Base-by-base conservation (phyloP, 2,113 vertebrate genomes). In the Platichthys stellatus region DNA sequence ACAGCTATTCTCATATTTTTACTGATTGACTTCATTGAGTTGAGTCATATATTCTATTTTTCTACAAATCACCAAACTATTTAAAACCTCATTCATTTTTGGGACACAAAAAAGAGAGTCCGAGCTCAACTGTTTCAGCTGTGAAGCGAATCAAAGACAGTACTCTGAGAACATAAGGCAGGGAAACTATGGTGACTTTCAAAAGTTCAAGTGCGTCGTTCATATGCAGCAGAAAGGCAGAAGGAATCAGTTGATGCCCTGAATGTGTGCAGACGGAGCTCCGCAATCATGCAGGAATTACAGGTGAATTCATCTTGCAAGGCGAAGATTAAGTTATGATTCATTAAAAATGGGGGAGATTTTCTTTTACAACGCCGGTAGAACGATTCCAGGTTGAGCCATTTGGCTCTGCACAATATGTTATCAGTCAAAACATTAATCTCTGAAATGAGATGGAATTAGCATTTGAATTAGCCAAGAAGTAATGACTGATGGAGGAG, bases 401-500 rank as follows among this genome's bases (percentile, higher is more conserved):
- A 56, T 45, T 81, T 13, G 21, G 71, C 68, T 21, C 45, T 1
- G 23, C 72, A 74, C 65, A 88, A 68, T 75, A 68, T 64, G 76
- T 66, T 74, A 82, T 85, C 80, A 69, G 71, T 72, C 61, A 74
- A 71, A 87, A 75, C 68, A 73, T 61, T 28, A 82, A 78, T 86
- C 83, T 88, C 40, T 35, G 62, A 76, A 86, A 89, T 77, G 71
- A 82, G 69, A 66, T 64, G 1, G 61, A 80, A 88, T 81, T 85
- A 85, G 80, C 64, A 79, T 86, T 61, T 72, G 67, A 90, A 81
- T 87, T 77, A 90, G 24, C 31, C 10, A 11, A 76, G 60, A 78
- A 69, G 45, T 21, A 76, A 69, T 60, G 72, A 69, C 54, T 70
- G 80, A 69, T 62, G 79, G 45, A 78, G 47, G 54, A 80, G 68